Conservation (phyloP, 2,113 vertebrate species). For the Bufo gargarizans region DNA sequence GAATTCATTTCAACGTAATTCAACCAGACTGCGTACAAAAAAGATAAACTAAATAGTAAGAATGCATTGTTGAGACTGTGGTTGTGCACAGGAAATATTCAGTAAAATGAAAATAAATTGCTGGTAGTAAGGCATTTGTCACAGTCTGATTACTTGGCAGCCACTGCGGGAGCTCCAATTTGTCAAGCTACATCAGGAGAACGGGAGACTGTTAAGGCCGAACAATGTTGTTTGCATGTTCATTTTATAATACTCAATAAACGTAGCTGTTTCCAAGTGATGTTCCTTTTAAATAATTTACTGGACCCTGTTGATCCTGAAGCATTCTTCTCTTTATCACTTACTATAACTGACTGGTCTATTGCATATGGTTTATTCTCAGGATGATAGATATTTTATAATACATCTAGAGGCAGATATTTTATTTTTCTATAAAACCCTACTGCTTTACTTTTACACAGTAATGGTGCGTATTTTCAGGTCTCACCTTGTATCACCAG, state of each 20-base stretch:
- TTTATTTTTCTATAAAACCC: background rate
- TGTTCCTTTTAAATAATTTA: slow-evolving; percentile 22
- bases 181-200: slow-evolving; percentile 79
- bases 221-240: slow-evolving; percentile 53
- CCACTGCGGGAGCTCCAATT: slow-evolving; percentile 78
- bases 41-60: slow-evolving; percentile 12
- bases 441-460: background rate
- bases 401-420: background rate
- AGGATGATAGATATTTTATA: background rate
- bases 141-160: slow-evolving; percentile 81
- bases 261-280: background rate
- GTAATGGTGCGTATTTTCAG: background rate
- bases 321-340: background rate
- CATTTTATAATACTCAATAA: slow-evolving; percentile 42
- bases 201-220: slow-evolving; percentile 65
- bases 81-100: slow-evolving; percentile 72
- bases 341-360: background rate
- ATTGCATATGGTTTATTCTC: background rate
- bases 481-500: fast-evolving
- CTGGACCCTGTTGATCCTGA: background rate
- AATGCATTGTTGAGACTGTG: slow-evolving; percentile 29
- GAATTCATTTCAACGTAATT: slow-evolving; percentile 12
- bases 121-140: slow-evolving; percentile 83
- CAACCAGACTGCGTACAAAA: slow-evolving; percentile 8
- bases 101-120: slow-evolving; percentile 83